These are phyloP conservation scores for Amblyteles armatorius DNA, from an alignment of 2,888 invertebrate species.

Conservation along the genomic window DNA sequence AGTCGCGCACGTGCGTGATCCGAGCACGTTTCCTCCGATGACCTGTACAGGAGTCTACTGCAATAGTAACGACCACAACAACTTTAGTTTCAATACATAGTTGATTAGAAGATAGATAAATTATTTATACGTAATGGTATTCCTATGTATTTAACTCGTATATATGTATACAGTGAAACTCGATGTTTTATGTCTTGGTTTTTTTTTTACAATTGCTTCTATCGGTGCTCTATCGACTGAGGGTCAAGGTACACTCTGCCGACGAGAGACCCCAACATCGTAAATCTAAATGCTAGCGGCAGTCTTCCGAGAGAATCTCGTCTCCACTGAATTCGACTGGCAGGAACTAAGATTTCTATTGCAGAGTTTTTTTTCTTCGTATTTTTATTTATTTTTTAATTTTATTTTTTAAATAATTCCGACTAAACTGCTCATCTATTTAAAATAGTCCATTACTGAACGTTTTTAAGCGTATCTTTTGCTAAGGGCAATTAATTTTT, in stretches of 20 bases:
- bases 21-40: conserved; percentile 28
- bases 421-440: too few relatives aligned
- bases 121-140: neutral
- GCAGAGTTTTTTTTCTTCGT: neutral
- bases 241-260: conserved; percentile 45
- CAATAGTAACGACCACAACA: conserved; percentile 4
- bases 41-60: conserved; percentile 33
- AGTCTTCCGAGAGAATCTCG: conserved; percentile 10
- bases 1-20: conserved; percentile 50
- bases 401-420: too few relatives aligned
- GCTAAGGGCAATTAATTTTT: too few relatives aligned
- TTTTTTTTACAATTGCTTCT: conserved; percentile 17
- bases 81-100: conserved; percentile 28
- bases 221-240: conserved; percentile 37
- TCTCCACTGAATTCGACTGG: neutral
- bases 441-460: too few relatives aligned
- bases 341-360: neutral
- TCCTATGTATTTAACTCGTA: conserved; percentile 2
- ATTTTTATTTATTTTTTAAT: too few relatives aligned
- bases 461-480: too few relatives aligned
- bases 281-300: conserved; percentile 41
- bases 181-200: conserved; percentile 16
- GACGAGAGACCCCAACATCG: conserved; percentile 32
- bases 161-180: neutral
- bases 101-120: conserved; percentile 28